These are phyloP conservation scores for Radopholus similis DNA, from an alignment of 1,140 invertebrate species.

Conservation along the genomic window DNA sequence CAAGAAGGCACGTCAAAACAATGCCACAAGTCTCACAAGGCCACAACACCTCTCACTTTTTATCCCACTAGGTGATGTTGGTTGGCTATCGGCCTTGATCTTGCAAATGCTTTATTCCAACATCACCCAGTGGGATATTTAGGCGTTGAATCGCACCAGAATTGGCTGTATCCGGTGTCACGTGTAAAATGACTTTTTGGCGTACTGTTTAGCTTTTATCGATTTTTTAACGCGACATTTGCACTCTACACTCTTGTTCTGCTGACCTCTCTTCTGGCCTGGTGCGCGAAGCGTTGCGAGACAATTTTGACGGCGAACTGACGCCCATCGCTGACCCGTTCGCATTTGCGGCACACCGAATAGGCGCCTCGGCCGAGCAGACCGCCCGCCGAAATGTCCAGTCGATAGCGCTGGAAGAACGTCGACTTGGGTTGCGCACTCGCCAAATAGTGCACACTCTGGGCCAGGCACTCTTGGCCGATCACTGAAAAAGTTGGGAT, in stretches of 20 bases:
- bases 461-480: constrained; percentile 65
- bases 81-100: too few species aligned
- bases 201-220: too few species aligned
- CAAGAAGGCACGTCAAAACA: neutral
- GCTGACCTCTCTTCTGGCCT: constrained; percentile 74
- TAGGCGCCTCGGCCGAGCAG: constrained; percentile 80
- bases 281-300: constrained; percentile 68
- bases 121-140: too few species aligned
- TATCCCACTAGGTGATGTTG: too few species aligned
- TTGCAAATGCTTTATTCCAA: too few species aligned
- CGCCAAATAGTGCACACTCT: constrained; percentile 60
- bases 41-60: too few species aligned
- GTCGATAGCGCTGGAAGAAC: constrained; percentile 79
- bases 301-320: constrained; percentile 87
- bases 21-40: neutral
- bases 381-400: constrained; percentile 68
- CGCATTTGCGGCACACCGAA: constrained; percentile 78
- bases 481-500: constrained; percentile 66
- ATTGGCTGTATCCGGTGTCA: too few species aligned
- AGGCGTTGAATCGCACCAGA: too few species aligned
- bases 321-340: constrained; percentile 70
- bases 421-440: constrained; percentile 77
- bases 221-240: too few species aligned
- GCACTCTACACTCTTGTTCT: neutral
- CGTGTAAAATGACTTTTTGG: too few species aligned